Base-by-base conservation (phyloP, 2,113 vertebrate genomes). In the Dicaeum eximium region DNA sequence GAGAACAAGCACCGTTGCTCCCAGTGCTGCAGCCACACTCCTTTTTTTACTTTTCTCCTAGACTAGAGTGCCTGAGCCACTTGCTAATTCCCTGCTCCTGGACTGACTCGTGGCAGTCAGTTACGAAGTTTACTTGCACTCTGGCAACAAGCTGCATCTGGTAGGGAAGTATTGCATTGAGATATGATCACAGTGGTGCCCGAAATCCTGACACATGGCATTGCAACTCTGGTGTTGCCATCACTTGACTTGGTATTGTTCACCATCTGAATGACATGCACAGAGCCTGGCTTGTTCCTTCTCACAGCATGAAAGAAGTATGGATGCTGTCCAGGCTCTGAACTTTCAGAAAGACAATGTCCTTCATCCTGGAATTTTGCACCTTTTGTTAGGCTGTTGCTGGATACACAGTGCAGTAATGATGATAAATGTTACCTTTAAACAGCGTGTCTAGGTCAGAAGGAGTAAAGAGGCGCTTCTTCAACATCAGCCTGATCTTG, bases 131-230 rank as follows among this genome's bases (percentile, higher is more conserved):
- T 92, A 88, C 92, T 95, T 97, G 93, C 83, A 85, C 93, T 97
- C 95, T 96, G 92, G 82, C 88, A 95, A 94, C 77, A 75, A 60
- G 82, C 89, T 96, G 93, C 72, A 91, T 72, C 95, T 64, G 60
- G 72, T 75, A 86, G 0, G 48, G 96, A 98, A 98, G 98, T 96
- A 95, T 35, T 95, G 90, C 96, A 94, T 96, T 64, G 67, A 98
- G 97, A 81, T 96, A 83, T 91, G 97, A 95, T 84, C 92, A 92
- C 97, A 97, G 60, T 93, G 96, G 96, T 97, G 97, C 98, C 98
- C 97, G 57, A 97, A 98, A 98, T 98, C 98, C 96, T 98, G 90
- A 97, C 94, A n/a, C 65, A 84, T 61, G 60, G 88, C 86, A 30
- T 97, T 97, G 98, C 89, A 98, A 98, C 93, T 95, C 96, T 94